Evolutionary conservation across 92 coral and sea anemone genomes (phyloP).

Genomic region (Pocillopora grandis): DNA sequence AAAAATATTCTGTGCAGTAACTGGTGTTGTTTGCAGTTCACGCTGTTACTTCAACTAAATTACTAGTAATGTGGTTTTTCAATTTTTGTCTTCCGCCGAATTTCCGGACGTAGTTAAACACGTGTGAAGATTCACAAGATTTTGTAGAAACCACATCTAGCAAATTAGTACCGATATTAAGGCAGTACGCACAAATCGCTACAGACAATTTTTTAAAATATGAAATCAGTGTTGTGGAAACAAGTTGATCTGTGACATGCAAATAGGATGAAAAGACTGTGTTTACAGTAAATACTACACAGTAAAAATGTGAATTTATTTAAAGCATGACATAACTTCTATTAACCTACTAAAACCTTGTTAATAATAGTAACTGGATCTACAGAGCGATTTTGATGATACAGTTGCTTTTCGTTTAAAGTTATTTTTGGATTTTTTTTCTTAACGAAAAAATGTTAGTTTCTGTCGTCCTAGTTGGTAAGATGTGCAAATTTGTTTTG

Average conservation of each 20-base stretch:
- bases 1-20: not conserved
- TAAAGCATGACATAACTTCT: not conserved
- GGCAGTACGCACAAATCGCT: not conserved
- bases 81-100: slow-evolving; percentile 30
- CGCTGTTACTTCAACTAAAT: slow-evolving; percentile 15
- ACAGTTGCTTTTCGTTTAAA: not conserved
- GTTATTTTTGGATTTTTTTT: not conserved
- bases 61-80: not conserved
- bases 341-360: not conserved
- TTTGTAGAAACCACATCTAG: not conserved
- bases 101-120: slow-evolving; percentile 19
- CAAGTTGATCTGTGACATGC: not conserved
- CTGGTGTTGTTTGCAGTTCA: slow-evolving; percentile 15
- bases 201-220: not conserved
- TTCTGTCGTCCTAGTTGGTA: not conserved
- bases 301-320: not conserved
- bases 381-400: not conserved
- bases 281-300: not conserved
- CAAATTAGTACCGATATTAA: not conserved
- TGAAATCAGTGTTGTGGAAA: not conserved
- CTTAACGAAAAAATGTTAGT: not conserved
- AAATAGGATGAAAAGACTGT: not conserved
- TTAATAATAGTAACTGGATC: not conserved
- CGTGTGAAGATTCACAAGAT: slow-evolving; percentile 16
- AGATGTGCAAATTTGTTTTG: not conserved